Evolutionary conservation across 2,113 vertebrate genomes (phyloP), one percentile per base, ranked within the genome.

Genomic region (Zosterops pallidus): DNA sequence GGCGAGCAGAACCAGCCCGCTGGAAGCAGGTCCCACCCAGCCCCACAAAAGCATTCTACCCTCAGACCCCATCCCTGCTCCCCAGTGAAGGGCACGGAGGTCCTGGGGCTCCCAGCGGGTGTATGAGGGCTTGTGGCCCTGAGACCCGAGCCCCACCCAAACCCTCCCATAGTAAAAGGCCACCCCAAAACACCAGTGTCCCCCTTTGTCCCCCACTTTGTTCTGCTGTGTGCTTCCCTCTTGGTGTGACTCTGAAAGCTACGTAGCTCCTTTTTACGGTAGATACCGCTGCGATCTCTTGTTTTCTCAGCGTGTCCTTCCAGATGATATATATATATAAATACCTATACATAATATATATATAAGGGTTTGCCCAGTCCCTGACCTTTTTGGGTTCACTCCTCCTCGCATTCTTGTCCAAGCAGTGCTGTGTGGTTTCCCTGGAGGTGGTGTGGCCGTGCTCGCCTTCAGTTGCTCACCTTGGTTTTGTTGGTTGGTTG

Each of bases 311-410:
- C 56, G 93, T 98, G 96, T 98, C 95, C 93, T 97, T 96, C 92
- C 92, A 97, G 84, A 96, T 95, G 80, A 98, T 95, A 94, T 97
- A 96, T 95, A 90, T 90, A 96, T 98, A 98, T 90, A 98, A 98
- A 98, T 98, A 96, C 68, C 96, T 98, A 97, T 97, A 97, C 83
- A 96, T 94, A 97, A 93, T 96, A 97, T 95, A 97, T 95, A 94
- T 96, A 93, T 92, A 89, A 94, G 69, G 67, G 76, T 92, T 94
- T 90, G 71, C 89, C 86, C 9, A 2, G 26, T 86, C 63, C 59
- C 75, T 49, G 74, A 60, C 67, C 41, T 88, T 84, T 64, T 72
- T 62, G 80, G 47, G 69, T 89, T 95, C 29, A 11, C 37, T 57
- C 33, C 68, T 77, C 41, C 44, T 47, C 29, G 69, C 85, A 47